Conservation (phyloP, 2,888 invertebrate species). For the Unio delphinus region DNA sequence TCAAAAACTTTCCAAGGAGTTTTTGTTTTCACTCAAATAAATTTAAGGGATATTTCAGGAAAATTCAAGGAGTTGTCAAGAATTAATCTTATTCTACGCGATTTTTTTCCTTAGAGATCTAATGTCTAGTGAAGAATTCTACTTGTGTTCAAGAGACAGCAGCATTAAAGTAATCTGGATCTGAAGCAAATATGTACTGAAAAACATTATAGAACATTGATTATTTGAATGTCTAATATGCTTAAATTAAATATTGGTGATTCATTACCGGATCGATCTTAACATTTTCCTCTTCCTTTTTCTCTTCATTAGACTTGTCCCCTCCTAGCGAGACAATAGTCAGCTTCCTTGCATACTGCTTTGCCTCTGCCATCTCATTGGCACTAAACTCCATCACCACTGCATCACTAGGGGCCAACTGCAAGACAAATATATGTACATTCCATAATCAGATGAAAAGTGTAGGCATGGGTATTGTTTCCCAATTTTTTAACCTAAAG, state of each 20-base stretch:
- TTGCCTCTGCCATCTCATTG: conserved; percentile 81
- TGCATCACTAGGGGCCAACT: conserved; percentile 89
- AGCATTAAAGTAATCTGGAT: not conserved
- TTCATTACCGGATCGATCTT: conserved; percentile 57
- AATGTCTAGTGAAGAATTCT: too few species aligned
- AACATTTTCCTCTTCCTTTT: conserved; percentile 59
- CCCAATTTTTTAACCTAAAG: too few species aligned
- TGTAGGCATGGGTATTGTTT: too few species aligned
- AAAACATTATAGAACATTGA: not conserved
- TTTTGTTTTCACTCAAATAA: too few species aligned
- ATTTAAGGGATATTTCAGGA: too few species aligned
- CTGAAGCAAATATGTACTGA: not conserved
- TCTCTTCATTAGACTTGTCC: conserved; percentile 57
- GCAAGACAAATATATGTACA: conserved; percentile 5
- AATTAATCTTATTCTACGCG: too few species aligned
- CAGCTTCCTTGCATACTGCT: conserved; percentile 84
- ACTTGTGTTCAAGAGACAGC: too few species aligned
- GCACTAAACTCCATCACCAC: conserved; percentile 86
- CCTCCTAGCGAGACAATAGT: conserved; percentile 75
- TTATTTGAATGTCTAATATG: not conserved
- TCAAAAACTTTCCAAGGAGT: too few species aligned
- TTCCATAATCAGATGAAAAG: too few species aligned
- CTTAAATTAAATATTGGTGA: not conserved
- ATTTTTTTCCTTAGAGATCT: too few species aligned
- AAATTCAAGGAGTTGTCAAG: too few species aligned